Percentiles rank a stretch among this genome's conserved stretches.
Evolutionary conservation across 2,797 vertebrate genomes (phyloP).

Genomic region (Sarcophilus harrisii): DNA sequence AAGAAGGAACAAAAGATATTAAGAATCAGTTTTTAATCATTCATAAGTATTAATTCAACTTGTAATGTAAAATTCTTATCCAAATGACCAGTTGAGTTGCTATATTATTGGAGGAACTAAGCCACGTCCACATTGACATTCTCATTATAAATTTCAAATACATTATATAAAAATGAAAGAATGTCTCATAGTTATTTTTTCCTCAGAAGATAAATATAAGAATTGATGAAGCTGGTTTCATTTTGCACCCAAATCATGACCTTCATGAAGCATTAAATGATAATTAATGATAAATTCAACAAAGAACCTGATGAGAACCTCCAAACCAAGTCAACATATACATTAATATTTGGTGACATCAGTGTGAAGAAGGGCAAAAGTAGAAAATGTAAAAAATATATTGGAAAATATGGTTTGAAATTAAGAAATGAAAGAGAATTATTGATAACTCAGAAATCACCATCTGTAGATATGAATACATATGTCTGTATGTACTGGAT

Average conservation of each 20-base stretch:
- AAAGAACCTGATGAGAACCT: not conserved
- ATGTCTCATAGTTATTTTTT: not conserved
- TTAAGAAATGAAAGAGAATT: not conserved
- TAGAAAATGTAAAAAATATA: not conserved
- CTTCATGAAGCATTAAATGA: not conserved
- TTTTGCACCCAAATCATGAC: not conserved
- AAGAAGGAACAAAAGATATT: not conserved
- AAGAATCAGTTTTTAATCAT: not conserved
- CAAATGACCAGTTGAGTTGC: not conserved
- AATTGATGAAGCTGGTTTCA: not conserved
- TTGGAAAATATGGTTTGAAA: not conserved
- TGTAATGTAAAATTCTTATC: not conserved
- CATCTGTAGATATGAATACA: not conserved
- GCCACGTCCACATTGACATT: not conserved
- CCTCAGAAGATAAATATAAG: not conserved
- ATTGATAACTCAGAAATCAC: not conserved
- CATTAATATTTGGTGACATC: not conserved
- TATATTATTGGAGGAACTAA: not conserved
- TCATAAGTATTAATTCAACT: not conserved
- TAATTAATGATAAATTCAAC: not conserved
- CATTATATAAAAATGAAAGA: not conserved
- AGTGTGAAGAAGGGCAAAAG: not conserved
- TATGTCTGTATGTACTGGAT: not conserved
- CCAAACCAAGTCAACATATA: not conserved
- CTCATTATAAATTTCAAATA: not conserved